Percentiles rank a stretch among this genome's conserved stretches.
These are phyloP conservation scores for Campylomormyrus tamandua DNA, from an alignment of 2,113 vertebrate species.

Conservation along the genomic window DNA sequence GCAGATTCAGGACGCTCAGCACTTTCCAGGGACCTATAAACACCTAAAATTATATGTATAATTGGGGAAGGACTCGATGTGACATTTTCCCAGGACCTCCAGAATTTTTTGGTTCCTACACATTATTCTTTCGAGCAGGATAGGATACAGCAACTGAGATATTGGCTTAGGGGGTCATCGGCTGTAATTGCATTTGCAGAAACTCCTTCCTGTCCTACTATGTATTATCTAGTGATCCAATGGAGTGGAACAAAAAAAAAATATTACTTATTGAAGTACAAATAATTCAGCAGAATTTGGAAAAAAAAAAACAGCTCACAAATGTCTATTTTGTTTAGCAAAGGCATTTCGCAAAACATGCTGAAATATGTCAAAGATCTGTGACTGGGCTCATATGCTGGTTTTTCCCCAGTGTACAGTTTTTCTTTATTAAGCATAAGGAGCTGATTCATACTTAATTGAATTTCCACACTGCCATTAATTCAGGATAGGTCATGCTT, in stretches of 20 bases:
- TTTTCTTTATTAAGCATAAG: not conserved
- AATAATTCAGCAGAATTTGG: not conserved
- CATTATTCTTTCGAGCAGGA: not conserved
- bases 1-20: not conserved
- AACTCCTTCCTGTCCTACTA: not conserved
- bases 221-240: not conserved
- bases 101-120: not conserved
- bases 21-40: not conserved
- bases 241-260: not conserved
- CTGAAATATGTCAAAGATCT: not conserved
- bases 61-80: not conserved
- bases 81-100: not conserved
- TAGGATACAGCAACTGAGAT: not conserved
- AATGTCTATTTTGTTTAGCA: not conserved
- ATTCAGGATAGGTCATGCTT: not conserved
- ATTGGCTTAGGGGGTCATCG: not conserved
- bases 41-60: not conserved
- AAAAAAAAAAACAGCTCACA: not conserved
- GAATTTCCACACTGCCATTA: not conserved
- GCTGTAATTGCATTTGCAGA: not conserved
- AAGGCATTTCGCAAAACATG: not conserved
- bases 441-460: not conserved
- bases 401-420: not conserved
- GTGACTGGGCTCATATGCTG: not conserved
- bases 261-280: not conserved